phyloP scores from a whole-genome alignment of 2,888 invertebrate species.

The Drosophila colorata region DNA sequence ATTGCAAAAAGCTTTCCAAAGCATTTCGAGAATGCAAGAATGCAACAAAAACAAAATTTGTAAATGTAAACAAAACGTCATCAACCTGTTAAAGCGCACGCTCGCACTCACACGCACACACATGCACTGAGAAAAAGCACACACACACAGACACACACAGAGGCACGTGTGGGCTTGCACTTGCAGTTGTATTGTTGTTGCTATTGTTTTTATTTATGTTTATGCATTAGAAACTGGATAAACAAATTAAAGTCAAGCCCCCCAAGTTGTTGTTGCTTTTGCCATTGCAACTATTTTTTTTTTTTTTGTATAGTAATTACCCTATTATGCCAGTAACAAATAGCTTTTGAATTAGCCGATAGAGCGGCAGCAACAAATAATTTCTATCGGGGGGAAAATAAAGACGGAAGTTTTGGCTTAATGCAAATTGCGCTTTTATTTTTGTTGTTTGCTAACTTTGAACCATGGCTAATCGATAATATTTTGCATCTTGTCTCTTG shows the following conservation, averaged over 20 bases:
- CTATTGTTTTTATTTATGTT: constrained; percentile 29
- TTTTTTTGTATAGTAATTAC: not conserved
- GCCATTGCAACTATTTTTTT: constrained; percentile 11
- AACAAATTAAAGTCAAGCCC: constrained; percentile 70
- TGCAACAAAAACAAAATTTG: constrained; percentile 16
- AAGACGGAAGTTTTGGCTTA: constrained; percentile 31
- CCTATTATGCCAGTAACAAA: not conserved
- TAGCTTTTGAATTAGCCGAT: constrained; percentile 5
- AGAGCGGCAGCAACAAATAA: not conserved
- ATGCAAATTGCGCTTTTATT: constrained; percentile 35
- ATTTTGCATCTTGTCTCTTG: constrained; percentile 11
- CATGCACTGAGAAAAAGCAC: constrained; percentile 1
- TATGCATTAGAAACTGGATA: constrained; percentile 52
- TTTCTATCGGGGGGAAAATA: not conserved
- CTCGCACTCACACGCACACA: constrained; percentile 1
- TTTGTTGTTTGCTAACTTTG: constrained; percentile 8
- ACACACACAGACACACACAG: constrained; percentile 1
- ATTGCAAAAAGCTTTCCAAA: constrained; percentile 32
- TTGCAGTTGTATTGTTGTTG: constrained; percentile 16
- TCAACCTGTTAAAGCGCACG: constrained; percentile 41
- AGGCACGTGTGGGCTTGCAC: not conserved
- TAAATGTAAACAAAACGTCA: constrained; percentile 75
- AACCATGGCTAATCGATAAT: constrained; percentile 28
- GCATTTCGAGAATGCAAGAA: constrained; percentile 35
- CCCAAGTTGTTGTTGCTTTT: constrained; percentile 23